Conservation (phyloP, 2,888 invertebrate genomes). For the Papilio protenor region DNA sequence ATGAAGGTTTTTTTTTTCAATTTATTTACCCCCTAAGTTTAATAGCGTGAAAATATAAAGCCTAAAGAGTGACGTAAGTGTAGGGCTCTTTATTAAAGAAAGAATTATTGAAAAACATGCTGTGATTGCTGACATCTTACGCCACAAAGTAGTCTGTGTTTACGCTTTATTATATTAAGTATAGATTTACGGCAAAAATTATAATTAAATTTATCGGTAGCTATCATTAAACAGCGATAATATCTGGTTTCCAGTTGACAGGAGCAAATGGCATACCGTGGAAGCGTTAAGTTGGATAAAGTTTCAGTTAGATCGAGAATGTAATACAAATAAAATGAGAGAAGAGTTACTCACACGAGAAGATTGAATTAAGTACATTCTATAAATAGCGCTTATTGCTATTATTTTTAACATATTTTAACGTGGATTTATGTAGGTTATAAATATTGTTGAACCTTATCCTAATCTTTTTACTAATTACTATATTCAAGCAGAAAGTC, state of each 20-base stretch:
- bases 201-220: constrained; percentile 32
- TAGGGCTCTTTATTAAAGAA: too few species aligned
- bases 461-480: not conserved
- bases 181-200: constrained; percentile 1
- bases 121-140: too few species aligned
- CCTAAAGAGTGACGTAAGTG: too few species aligned
- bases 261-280: constrained; percentile 47
- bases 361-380: constrained; percentile 16
- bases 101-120: too few species aligned
- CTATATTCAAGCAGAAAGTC: not conserved
- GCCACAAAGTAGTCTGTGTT: too few species aligned
- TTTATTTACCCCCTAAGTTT: too few species aligned
- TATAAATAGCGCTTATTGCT: not conserved
- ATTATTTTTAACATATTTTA: not conserved
- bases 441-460: not conserved
- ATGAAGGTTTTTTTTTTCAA: too few species aligned
- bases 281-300: constrained; percentile 54
- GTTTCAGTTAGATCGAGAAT: constrained; percentile 44
- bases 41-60: too few species aligned
- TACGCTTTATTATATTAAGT: too few species aligned
- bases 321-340: constrained; percentile 1
- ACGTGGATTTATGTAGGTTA: not conserved
- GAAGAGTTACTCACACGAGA: constrained; percentile 4
- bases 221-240: constrained; percentile 56
- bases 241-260: constrained; percentile 56